Evolutionary conservation across 1,140 invertebrate genomes (phyloP).

Genomic region (Drosophila lacertosa): DNA sequence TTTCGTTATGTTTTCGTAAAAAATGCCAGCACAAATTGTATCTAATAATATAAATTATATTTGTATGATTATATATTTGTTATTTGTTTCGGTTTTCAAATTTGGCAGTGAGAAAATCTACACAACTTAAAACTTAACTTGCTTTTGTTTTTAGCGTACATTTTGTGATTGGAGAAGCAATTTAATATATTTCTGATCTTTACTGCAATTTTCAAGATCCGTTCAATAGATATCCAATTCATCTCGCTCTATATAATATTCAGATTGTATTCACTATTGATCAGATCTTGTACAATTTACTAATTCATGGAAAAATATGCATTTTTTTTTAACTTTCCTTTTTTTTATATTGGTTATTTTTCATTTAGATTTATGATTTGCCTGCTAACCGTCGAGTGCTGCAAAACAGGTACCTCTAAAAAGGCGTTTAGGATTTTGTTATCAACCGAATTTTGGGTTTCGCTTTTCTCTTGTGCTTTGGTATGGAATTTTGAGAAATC

Average conservation of each 20-base stretch:
- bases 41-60: conserved; percentile 29
- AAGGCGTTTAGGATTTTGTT: conserved; percentile 56
- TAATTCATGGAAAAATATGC: conserved; percentile 24
- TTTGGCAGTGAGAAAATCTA: conserved; percentile 78
- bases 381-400: conserved; percentile 43
- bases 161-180: conserved; percentile 33
- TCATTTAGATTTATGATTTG: conserved; percentile 14
- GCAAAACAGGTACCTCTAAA: conserved; percentile 75
- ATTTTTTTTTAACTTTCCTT: neutral
- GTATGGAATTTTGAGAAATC: conserved; percentile 21
- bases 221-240: neutral
- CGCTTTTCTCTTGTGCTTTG: conserved; percentile 17
- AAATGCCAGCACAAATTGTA: conserved; percentile 41
- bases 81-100: conserved; percentile 6
- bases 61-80: conserved; percentile 21
- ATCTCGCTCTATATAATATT: neutral
- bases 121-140: conserved; percentile 52
- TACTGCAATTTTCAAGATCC: neutral
- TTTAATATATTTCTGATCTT: neutral
- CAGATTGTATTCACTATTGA: conserved; percentile 16
- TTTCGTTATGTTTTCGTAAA: too few species aligned
- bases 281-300: conserved; percentile 2
- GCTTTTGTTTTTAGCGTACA: conserved; percentile 31
- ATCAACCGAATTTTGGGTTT: conserved; percentile 16
- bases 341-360: neutral